A percentile compares a stretch with the other conserved stretches of the same genome.
Evolutionary conservation across 2,888 invertebrate genomes (phyloP).

Genomic region (Pseudococcus jackbeardsleyi): DNA sequence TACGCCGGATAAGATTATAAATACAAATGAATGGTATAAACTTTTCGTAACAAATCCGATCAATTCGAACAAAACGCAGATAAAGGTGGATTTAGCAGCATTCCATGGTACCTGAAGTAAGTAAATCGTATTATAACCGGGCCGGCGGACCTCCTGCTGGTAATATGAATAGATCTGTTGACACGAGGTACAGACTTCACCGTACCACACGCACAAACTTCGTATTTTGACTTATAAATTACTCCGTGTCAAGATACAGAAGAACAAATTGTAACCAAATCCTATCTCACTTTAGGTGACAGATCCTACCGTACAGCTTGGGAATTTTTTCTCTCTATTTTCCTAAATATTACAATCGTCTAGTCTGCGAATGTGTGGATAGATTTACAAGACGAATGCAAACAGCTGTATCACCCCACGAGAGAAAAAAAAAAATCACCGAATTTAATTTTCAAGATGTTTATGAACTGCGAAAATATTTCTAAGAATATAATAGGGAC

Average conservation of each 20-base stretch:
- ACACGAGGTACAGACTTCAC: constrained; percentile 62
- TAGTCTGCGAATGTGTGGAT: not conserved
- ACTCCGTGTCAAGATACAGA: constrained; percentile 60
- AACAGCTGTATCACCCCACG: not conserved
- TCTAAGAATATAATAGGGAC: not conserved
- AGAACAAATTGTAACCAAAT: constrained; percentile 63
- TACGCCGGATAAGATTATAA: constrained; percentile 57
- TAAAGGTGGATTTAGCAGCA: constrained; percentile 36
- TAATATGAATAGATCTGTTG: constrained; percentile 60
- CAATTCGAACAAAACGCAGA: constrained; percentile 44
- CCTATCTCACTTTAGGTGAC: constrained; percentile 61
- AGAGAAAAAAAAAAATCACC: not conserved
- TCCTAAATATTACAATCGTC: not conserved
- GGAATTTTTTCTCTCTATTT: constrained; percentile 44
- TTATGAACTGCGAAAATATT: not conserved
- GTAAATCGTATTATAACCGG: constrained; percentile 58
- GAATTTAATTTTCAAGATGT: not conserved
- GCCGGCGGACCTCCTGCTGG: constrained; percentile 49
- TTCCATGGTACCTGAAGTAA: constrained; percentile 57
- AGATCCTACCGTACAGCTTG: constrained; percentile 26
- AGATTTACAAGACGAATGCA: not conserved
- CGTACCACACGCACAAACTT: constrained; percentile 62
- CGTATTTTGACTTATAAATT: constrained; percentile 63
- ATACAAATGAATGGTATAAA: constrained; percentile 60
- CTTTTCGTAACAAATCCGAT: constrained; percentile 62